Evolutionary conservation across 2,797 vertebrate species (phyloP).

Genomic region (Monodelphis domestica): DNA sequence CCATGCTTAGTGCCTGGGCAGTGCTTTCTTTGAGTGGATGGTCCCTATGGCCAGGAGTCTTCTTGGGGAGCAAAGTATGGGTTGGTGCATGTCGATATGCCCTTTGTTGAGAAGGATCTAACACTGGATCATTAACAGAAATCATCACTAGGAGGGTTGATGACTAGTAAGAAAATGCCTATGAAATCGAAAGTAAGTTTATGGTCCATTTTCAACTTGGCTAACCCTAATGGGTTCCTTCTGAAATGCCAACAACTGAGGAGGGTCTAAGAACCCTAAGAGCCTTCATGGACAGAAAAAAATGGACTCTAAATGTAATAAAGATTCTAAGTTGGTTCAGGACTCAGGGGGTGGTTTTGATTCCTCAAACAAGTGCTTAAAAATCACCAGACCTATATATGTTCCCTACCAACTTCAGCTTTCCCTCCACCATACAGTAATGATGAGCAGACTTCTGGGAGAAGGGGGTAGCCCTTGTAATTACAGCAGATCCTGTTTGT

Average conservation of each 20-base stretch:
- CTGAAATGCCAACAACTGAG: background rate
- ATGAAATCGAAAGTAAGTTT: conserved; percentile 29
- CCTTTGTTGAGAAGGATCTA: background rate
- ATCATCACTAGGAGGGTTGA: conserved; percentile 13
- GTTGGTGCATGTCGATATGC: conserved; percentile 43
- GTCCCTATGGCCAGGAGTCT: background rate
- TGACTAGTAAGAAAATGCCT: background rate
- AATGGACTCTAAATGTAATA: conserved; percentile 35
- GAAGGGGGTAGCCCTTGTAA: background rate
- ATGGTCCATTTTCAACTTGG: background rate
- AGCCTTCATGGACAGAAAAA: conserved; percentile 23
- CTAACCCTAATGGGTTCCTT: background rate
- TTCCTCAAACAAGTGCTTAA: conserved; percentile 35
- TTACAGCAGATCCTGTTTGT: conserved; percentile 24
- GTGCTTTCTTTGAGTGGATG: conserved; percentile 29
- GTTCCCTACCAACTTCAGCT: conserved; percentile 18
- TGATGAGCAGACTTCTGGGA: background rate
- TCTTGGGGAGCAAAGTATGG: background rate
- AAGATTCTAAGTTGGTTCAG: conserved; percentile 24
- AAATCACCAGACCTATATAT: conserved; percentile 38
- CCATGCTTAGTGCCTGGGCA: conserved; percentile 5
- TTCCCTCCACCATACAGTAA: background rate
- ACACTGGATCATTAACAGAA: background rate
- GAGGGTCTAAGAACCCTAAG: background rate
- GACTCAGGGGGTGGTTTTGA: conserved; percentile 30